A percentile compares a stretch with the other conserved stretches of the same genome.
These are phyloP conservation scores for Rhea pennata DNA, from an alignment of 2,113 vertebrate species.

Conservation along the genomic window DNA sequence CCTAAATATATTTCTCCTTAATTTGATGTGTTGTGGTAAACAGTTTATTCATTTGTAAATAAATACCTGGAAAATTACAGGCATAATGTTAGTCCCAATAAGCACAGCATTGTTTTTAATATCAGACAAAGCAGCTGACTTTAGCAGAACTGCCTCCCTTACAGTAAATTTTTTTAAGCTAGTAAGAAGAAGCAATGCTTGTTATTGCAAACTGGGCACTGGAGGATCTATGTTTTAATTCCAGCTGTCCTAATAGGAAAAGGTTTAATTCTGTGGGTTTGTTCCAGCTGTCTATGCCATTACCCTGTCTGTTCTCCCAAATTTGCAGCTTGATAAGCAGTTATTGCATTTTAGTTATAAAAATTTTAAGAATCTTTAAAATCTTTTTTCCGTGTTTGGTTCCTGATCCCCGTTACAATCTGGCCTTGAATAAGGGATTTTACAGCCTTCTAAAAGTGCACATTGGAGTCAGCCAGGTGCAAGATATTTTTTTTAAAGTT, in stretches of 20 bases:
- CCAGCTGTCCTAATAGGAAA: neutral
- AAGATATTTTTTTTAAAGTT: neutral
- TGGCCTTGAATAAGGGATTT: neutral
- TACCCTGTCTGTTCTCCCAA: neutral
- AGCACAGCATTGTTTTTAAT: neutral
- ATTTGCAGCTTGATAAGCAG: neutral
- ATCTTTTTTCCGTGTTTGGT: neutral
- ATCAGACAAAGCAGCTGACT: neutral
- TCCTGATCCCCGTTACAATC: neutral
- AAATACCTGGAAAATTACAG: neutral
- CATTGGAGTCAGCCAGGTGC: neutral
- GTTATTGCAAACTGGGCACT: neutral
- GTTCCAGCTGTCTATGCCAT: neutral
- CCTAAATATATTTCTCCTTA: slow-evolving; percentile 3
- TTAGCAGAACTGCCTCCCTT: neutral
- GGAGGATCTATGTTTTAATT: neutral
- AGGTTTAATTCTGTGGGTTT: neutral
- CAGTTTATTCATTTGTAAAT: neutral
- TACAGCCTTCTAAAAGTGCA: neutral
- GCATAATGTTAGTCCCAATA: fast-evolving
- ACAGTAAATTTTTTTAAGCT: neutral
- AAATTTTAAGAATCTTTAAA: neutral
- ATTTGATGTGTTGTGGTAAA: neutral
- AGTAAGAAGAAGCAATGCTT: neutral
- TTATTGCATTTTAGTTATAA: neutral